A percentile compares a stretch with the other conserved stretches of the same genome.
These are phyloP conservation scores for Neolamprologus sp. DNA, from an alignment of 2,113 vertebrate genomes.

Conservation along the genomic window DNA sequence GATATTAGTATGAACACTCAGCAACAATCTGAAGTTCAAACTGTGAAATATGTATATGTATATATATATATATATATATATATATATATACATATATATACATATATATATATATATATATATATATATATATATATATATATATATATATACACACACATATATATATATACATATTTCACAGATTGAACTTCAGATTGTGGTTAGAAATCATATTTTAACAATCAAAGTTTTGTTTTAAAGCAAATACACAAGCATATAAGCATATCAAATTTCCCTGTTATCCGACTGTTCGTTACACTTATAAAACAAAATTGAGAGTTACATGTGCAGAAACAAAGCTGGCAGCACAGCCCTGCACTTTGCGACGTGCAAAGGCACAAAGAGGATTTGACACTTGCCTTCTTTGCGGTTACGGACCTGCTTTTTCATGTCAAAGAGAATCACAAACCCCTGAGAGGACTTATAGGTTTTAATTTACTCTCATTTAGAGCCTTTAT, in stretches of 20 bases:
- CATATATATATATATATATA: background rate
- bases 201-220: background rate
- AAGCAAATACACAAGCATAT: background rate
- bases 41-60: rapidly evolving
- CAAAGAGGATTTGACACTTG: background rate
- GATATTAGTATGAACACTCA: no score
- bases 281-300: background rate
- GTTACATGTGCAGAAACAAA: background rate
- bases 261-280: background rate
- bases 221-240: background rate
- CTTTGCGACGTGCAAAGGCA: background rate
- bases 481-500: background rate
- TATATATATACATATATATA: rapidly evolving
- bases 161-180: rapidly evolving
- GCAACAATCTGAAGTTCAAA: no score
- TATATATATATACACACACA: rapidly evolving
- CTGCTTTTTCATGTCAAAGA: background rate
- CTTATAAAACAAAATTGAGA: background rate
- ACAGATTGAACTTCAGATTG: no score
- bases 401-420: background rate
- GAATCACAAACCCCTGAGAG: background rate
- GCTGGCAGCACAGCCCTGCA: background rate
- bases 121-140: background rate
- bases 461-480: background rate
- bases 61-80: rapidly evolving